Conservation (phyloP, 2,888 invertebrate genomes). For the Ptilodon capucinus region DNA sequence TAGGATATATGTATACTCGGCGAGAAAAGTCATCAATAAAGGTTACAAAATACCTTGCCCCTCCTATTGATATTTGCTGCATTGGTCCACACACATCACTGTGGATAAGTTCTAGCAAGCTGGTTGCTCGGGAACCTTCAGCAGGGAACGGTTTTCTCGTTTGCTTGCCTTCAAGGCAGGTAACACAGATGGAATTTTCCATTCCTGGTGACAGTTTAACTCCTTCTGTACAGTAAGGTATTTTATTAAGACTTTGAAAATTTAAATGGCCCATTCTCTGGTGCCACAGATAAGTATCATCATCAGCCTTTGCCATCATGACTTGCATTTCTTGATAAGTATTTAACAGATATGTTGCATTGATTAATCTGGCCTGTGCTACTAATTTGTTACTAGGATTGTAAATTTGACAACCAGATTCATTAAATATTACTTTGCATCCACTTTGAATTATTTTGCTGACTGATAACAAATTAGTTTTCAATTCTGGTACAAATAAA, state of each 20-base stretch:
- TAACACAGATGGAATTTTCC: not conserved
- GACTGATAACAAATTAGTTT: not conserved
- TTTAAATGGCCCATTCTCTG: not conserved
- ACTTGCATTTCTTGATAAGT: too few relatives aligned
- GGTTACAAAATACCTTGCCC: constrained; percentile 6
- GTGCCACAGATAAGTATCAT: not conserved
- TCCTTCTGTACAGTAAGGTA: not conserved
- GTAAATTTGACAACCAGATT: not conserved
- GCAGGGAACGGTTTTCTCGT: not conserved
- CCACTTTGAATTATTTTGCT: not conserved
- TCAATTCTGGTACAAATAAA: not conserved
- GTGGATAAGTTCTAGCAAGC: constrained; percentile 3
- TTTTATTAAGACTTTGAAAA: not conserved
- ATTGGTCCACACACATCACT: constrained; percentile 10
- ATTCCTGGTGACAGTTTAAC: too few relatives aligned
- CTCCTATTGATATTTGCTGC: constrained; percentile 5
- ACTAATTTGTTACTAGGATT: not conserved
- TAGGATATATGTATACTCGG: constrained; percentile 1
- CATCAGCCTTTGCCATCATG: too few relatives aligned
- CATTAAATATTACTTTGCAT: not conserved
- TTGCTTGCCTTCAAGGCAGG: not conserved
- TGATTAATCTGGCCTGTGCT: not conserved
- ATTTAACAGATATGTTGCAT: not conserved
- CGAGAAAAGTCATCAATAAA: constrained; percentile 8
- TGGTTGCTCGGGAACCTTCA: not conserved